Percentiles rank a stretch among this genome's conserved stretches.
Evolutionary conservation across 1,140 invertebrate species (phyloP).

Genomic region (Pentalonia nigronervosa): DNA sequence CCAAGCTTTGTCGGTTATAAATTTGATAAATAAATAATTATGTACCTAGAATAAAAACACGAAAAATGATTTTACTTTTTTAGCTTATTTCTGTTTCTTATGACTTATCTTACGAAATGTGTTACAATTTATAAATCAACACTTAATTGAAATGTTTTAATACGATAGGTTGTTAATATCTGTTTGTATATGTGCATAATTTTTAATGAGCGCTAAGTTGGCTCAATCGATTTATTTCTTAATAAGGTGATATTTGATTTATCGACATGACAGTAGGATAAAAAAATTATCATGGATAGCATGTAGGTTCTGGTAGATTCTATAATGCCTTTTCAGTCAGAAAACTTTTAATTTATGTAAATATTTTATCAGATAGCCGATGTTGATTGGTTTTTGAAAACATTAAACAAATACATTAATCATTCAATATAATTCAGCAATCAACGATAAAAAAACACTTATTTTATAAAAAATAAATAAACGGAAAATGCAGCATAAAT

Average conservation of each 20-base stretch:
- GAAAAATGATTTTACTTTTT: too few species aligned
- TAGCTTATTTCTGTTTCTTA: too few species aligned
- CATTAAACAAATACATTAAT: background rate
- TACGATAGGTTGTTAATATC: background rate
- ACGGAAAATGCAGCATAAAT: too few species aligned
- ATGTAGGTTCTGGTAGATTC: background rate
- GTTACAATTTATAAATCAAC: background rate
- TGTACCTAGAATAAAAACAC: too few species aligned
- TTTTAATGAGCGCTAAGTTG: background rate
- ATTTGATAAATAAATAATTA: too few species aligned
- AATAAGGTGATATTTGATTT: background rate
- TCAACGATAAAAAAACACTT: too few species aligned
- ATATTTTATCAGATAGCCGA: background rate
- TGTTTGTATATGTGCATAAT: background rate
- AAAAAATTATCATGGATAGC: background rate
- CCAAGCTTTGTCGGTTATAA: too few species aligned
- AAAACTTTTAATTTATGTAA: background rate
- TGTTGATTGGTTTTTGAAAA: background rate
- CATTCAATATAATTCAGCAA: background rate
- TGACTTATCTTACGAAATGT: background rate
- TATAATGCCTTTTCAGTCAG: background rate
- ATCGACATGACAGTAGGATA: background rate
- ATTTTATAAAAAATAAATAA: too few species aligned
- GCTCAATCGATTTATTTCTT: background rate
- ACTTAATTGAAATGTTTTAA: background rate